A percentile compares a stretch with the other conserved stretches of the same genome.
phyloP scores from a whole-genome alignment of 2,113 vertebrate species.

The Callithrix jacchus region DNA sequence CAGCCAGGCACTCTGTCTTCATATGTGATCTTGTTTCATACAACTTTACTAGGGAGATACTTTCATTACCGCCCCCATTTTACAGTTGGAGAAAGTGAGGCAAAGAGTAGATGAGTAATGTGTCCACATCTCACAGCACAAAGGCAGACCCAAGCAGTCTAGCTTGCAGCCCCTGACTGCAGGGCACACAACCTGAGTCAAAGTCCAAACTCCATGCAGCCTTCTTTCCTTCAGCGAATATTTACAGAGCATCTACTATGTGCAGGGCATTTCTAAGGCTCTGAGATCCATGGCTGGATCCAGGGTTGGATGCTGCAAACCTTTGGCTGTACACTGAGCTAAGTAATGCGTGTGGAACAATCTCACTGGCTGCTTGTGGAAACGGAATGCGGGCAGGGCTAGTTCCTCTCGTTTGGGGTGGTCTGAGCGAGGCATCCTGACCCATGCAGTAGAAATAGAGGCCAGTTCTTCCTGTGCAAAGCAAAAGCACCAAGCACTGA shows the following conservation, averaged over 20 bases:
- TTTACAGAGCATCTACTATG: neutral
- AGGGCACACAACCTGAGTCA: neutral
- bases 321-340: neutral
- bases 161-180: too few species aligned
- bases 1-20: neutral
- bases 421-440: neutral
- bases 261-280: neutral
- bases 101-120: neutral
- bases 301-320: neutral
- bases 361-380: neutral
- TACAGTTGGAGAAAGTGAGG: neutral
- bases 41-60: neutral
- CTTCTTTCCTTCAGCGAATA: neutral
- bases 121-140: neutral
- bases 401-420: neutral
- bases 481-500: neutral
- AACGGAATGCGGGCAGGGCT: neutral
- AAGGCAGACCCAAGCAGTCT: neutral
- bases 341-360: neutral
- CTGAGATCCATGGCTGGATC: neutral
- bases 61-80: neutral
- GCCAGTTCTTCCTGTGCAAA: neutral
- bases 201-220: neutral
- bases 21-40: neutral
- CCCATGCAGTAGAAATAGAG: neutral